phyloP scores from a whole-genome alignment of 2,888 invertebrate species.

The Ectemnius continuus region DNA sequence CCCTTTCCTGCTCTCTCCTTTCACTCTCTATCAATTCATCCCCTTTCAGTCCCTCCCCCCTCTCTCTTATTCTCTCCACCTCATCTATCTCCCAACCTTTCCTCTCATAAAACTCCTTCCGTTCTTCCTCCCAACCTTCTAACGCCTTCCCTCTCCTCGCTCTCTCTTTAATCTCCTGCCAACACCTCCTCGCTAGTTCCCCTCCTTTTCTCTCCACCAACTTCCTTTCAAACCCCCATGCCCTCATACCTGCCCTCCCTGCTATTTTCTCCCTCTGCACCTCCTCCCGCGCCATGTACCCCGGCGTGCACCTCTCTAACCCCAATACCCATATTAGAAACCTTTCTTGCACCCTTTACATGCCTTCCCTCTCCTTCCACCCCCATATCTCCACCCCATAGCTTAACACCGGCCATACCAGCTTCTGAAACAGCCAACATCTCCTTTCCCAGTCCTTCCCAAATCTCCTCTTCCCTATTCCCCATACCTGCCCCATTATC shows the following conservation, averaged over 20 bases:
- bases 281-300: no score
- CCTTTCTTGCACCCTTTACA: neutral
- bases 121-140: no score
- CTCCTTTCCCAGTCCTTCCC: neutral
- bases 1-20: no score
- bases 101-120: no score
- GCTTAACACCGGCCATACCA: neutral
- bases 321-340: neutral
- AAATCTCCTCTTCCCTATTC: neutral
- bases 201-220: neutral
- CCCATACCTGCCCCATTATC: neutral
- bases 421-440: neutral
- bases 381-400: neutral
- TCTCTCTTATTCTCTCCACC: no score
- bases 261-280: no score
- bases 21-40: no score
- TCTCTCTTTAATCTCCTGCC: neutral
- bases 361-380: neutral
- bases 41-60: no score
- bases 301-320: no score
- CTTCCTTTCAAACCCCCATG: neutral
- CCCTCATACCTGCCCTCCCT: no score
- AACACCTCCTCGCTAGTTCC: no score
- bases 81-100: no score
- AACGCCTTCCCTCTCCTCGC: neutral